Evolutionary conservation across 2,888 invertebrate species (phyloP), one percentile per base, ranked within the genome.

Genomic region (Lepetodrilus schrolli): DNA sequence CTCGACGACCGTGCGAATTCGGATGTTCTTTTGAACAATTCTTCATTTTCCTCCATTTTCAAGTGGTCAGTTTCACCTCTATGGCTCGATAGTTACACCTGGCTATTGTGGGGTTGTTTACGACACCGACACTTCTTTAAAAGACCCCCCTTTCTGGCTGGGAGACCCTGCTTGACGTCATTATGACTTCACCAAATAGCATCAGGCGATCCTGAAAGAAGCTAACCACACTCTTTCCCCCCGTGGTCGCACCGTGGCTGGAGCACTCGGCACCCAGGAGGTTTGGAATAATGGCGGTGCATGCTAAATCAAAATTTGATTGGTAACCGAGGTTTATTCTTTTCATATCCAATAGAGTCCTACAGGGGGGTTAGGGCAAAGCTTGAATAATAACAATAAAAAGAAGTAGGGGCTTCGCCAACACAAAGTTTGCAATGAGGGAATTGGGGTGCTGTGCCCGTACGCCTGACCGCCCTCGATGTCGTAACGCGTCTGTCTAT

Each of bases 261-360:
- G n/a, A n/a, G n/a, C n/a, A n/a, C n/a, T n/a, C 58, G 30, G 17
- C 17, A 58, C 58, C 34, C 34, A 34, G 17, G 34, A 30, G 30
- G 26, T 43, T 26, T 30, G 23, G 30, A 58, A 58, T 34, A 58
- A 58, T 58, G 17, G 17, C 58, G 26, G 26, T 58, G 58, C 58
- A 58, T 58, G 58, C 34, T 58, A 58, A 58, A 58, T 58, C 58
- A 58, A 58, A 58, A 26, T 30, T 23, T 58, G 58, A 58, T 58
- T n/a, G n/a, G 58, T 30, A 34, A 30, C 13, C 34, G 58, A 17
- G 30, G 58, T 10, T 58, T 58, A 8, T 30, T 17, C 58, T 58
- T 58, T 58, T 58, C 58, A 58, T 26, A 26, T 58, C 34, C 20
- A 34, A 30, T 21, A 58, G 58, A 34, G 10, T 5, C 58, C 23